These are phyloP conservation scores for Zosterops hypoxanthus DNA, from an alignment of 2,113 vertebrate genomes.

Conservation along the genomic window DNA sequence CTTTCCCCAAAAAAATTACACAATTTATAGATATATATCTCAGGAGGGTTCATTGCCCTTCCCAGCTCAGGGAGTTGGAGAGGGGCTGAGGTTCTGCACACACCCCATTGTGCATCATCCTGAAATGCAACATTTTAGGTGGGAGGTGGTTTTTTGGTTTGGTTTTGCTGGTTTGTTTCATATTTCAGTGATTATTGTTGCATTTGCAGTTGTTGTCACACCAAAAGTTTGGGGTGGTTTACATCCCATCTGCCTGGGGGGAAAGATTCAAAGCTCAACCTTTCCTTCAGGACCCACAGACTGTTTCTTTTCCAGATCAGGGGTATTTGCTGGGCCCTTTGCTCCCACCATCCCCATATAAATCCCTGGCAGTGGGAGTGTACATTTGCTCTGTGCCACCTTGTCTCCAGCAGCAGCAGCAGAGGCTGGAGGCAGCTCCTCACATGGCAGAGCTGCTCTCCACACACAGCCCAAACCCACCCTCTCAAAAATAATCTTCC, in stretches of 20 bases:
- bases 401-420: not conserved
- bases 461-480: not conserved
- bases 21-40: not conserved
- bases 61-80: not conserved
- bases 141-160: not conserved
- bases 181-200: not conserved
- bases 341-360: not conserved
- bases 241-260: not conserved
- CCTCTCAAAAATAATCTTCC: not conserved
- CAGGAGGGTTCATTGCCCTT: not conserved
- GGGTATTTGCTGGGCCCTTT: not conserved
- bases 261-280: not conserved
- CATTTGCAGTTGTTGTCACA: not conserved
- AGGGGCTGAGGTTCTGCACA: not conserved
- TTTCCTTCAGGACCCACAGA: not conserved
- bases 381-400: not conserved
- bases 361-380: not conserved
- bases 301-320: not conserved
- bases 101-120: not conserved
- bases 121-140: accelerated
- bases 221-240: not conserved
- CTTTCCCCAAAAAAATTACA: accelerated
- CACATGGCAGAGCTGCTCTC: not conserved
- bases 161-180: not conserved
- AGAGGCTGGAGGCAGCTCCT: not conserved